Evolutionary conservation across 2,113 vertebrate species (phyloP), one percentile per base, ranked within the genome.

Genomic region (Amblyopsis rosae): DNA sequence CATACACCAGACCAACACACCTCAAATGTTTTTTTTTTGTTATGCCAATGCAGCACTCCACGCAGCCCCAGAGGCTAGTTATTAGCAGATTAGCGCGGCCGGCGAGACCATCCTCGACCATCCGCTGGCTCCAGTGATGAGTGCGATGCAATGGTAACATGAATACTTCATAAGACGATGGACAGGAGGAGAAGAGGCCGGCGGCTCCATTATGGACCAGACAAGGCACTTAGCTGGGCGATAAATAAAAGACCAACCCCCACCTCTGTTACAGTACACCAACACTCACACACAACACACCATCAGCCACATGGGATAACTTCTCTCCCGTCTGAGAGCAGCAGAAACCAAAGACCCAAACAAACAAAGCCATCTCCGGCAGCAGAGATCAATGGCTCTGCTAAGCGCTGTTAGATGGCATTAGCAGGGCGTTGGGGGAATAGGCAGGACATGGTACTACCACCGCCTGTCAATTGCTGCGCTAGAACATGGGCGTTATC

Each of bases 341-440:
- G 4, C 66, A 70, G 59, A 59, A 60, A 81, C 61, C 61, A 6
- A 16, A 35, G 33, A 67, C 61, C 65, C 70, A 79, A 83, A 84
- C 77, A 54, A 66, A 76, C 61, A 65, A 59, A 67, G 67, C 80
- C 76, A 82, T 80, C 80, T 86, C 87, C 78, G 82, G 82, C 51
- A 77, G 74, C 70, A 82, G 76, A 69, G 67, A 83, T 82, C 82
- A 55, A 88, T 81, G 81, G 65, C 74, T 79, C 79, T 67, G 5
- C 81, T 77, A 82, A 87, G 85, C 72, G 84, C 80, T 84, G 80
- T 88, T 86, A 86, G 81, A 15, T 72, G 73, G 71, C 82, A 88
- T 89, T 89, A 88, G 88, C 50, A 68, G 74, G 76, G 19, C 81
- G 84, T 88, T 89, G 84, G 47, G 75, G 79, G 80, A 62, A 82